Base-by-base conservation (phyloP, 2,113 vertebrate species). In the Daubentonia madagascariensis region DNA sequence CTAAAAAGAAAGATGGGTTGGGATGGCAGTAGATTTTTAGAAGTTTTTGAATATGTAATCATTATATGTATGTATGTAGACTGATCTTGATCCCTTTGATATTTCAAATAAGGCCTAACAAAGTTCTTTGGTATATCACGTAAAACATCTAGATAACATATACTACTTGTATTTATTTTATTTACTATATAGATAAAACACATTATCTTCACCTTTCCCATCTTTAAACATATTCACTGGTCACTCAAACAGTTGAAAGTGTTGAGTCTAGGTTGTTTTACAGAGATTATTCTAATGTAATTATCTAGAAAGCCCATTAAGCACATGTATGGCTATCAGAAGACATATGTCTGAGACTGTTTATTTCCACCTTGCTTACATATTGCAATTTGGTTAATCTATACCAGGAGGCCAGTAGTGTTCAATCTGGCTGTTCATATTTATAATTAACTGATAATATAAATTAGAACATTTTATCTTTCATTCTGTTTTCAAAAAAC, bases 301-400 rank as follows among this genome's bases (percentile, higher is more conserved):
- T 70, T 89, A 48, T 45, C 23, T 67, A 59, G 59, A 61, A 84
- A 85, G 50, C 5, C 5, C 0, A 63, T 63, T 32, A 70, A 65
- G 12, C 8, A 54, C 13, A 28, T 68, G n/a, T 11, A 17, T n/a
- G 32, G 32, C 50, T 68, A 25, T 85, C 35, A 50, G 86, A 88
- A 91, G 18, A 95, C 84, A 80, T 54, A 57, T 81, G 35, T 23
- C 50, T 1, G 3, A 75, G 20, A 43, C 13, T 78, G 17, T 45
- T 70, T 75, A 70, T 28, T 96, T 89, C 50, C 17, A 75, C 17
- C 68, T 88, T 67, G 14, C 20, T 95, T 65, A 16, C 16, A 54
- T 61, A 75, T 30, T 88, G 40, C 43, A 81, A 5, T 63, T 85
- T 61, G 22, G 78, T 57, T 96, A 43, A 48, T 63, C 22, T 70